A percentile compares a stretch with the other conserved stretches of the same genome.
These are phyloP conservation scores for Geococcyx californianus DNA, from an alignment of 2,113 vertebrate species.

Conservation along the genomic window DNA sequence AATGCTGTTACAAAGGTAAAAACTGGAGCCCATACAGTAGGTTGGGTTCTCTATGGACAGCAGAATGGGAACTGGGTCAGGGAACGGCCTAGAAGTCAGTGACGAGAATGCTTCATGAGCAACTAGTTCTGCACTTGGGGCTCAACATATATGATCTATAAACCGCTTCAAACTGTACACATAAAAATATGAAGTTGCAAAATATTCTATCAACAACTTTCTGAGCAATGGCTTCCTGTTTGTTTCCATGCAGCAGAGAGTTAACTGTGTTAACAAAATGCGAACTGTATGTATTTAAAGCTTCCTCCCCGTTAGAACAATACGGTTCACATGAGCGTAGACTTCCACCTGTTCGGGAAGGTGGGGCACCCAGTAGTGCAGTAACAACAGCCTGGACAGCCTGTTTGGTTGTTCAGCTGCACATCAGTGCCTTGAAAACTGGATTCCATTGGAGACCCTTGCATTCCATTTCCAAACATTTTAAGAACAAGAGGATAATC, in stretches of 20 bases:
- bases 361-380: neutral
- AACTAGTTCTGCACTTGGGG: neutral
- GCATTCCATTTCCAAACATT: neutral
- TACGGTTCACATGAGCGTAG: neutral
- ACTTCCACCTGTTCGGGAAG: neutral
- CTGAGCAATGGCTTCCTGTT: neutral
- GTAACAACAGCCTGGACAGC: neutral
- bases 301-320: neutral
- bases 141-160: neutral
- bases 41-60: neutral
- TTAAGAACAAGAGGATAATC: neutral
- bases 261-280: neutral
- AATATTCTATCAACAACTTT: neutral
- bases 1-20: neutral
- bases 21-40: neutral
- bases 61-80: neutral
- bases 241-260: neutral
- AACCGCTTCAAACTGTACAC: neutral
- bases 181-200: neutral
- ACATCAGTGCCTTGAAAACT: neutral
- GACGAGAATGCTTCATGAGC: neutral
- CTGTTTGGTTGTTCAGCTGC: neutral
- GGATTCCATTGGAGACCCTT: neutral
- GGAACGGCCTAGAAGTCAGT: neutral
- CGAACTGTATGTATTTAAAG: neutral